Evolutionary conservation across 2,113 vertebrate species (phyloP).

Genomic region (Hystrix brachyura): DNA sequence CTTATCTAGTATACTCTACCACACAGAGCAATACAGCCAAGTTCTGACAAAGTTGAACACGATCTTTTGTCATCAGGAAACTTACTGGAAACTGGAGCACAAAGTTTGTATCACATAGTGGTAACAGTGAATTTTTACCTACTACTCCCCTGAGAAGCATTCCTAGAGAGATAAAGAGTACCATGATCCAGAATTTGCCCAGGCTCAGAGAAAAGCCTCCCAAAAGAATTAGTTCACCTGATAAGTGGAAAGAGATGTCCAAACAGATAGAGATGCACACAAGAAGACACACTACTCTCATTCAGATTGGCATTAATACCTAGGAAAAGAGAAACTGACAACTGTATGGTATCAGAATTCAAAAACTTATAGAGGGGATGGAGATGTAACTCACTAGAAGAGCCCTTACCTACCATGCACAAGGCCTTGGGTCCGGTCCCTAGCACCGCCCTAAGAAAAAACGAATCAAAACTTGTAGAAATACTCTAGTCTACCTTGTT

Average conservation of each 20-base stretch:
- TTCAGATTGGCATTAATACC: background rate
- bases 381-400: background rate
- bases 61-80: background rate
- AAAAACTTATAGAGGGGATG: background rate
- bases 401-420: background rate
- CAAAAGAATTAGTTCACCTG: constrained; percentile 11
- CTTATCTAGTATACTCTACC: background rate
- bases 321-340: constrained; percentile 20
- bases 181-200: background rate
- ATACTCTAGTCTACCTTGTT: background rate
- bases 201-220: background rate
- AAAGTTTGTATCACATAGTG: background rate
- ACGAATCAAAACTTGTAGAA: background rate
- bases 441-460: background rate
- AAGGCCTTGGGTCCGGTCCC: background rate
- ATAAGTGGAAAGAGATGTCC: constrained; percentile 1
- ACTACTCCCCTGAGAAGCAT: background rate
- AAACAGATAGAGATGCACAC: background rate
- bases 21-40: background rate
- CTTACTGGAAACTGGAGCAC: background rate
- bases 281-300: background rate
- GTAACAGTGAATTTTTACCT: background rate
- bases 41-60: background rate
- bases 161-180: constrained; percentile 11
- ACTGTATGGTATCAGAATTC: background rate